Evolutionary conservation across 2,113 vertebrate species (phyloP), one percentile per base, ranked within the genome.

Genomic region (Cervus canadensis): DNA sequence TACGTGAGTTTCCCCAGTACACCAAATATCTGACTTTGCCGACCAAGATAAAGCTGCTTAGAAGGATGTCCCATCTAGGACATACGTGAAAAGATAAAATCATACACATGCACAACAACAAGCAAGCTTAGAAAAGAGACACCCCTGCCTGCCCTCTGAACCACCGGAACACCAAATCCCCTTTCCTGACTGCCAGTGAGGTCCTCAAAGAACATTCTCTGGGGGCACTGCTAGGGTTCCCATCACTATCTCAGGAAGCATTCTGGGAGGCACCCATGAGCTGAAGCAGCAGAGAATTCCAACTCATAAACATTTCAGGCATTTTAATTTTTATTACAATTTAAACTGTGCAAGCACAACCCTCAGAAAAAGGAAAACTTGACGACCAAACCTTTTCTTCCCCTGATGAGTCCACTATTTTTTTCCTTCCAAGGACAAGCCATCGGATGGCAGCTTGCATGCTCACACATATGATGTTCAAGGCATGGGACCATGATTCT

Each of bases 301-400:
- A 1, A 91, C 64, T 81, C 50, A 11, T 15, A 96, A 96, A 89
- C 74, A 94, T 93, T 87, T 96, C 79, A 76, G 89, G 79, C 86
- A 95, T 91, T 94, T 97, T 89, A 36, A 98, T 95, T 97, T 97
- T 98, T 93, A 94, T 93, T 90, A 85, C 84, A 91, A 88, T 91
- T 96, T 87, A 94, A 94, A 96, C 76, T 60, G 64, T 48, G 56
- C 23, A 78, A 96, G 79, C 64, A 92, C 19, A 36, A 13, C 21
- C 59, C 60, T 87, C 23, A 64, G 88, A 52, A 92, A 82, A 92
- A 76, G 52, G 43, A 93, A 92, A 87, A 96, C 19, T 54, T 86
- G 45, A 92, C 30, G 8, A 88, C 4, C 33, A 89, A 84, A 92
- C 48, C 79, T 89, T 64, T 83, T 57, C 59, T 71, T 52, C 33